Conservation (phyloP, 1,140 invertebrate genomes). For the Anoplophora glabripennis region DNA sequence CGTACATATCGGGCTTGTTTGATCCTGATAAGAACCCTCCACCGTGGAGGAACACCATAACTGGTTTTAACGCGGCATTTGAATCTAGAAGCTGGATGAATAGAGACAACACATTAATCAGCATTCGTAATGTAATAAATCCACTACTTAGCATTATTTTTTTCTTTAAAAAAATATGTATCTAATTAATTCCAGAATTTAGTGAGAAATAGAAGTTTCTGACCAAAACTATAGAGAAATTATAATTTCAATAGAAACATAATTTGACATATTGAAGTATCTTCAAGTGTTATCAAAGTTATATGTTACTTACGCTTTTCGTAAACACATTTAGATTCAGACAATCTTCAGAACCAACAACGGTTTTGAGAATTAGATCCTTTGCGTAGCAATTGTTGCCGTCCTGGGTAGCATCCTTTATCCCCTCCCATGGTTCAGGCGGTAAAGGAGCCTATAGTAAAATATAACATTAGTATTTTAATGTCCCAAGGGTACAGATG, state of each 20-base stretch:
- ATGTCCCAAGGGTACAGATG: too few relatives aligned
- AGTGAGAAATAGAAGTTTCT: background rate
- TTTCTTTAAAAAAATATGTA: background rate
- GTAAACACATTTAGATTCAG: slow-evolving; percentile 21
- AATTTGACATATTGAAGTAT: background rate
- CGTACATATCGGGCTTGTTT: slow-evolving; percentile 51
- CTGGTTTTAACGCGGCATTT: slow-evolving; percentile 40
- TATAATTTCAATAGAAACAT: background rate
- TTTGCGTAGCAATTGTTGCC: slow-evolving; percentile 4
- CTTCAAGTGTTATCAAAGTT: too few relatives aligned
- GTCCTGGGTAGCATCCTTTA: slow-evolving; percentile 14
- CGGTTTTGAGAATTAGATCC: background rate
- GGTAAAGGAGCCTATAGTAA: slow-evolving; percentile 15
- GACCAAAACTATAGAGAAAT: background rate
- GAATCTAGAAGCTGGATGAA: slow-evolving; percentile 66
- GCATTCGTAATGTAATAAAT: background rate
- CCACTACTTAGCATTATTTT: background rate
- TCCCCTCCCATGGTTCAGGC: slow-evolving; percentile 11
- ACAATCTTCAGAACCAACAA: slow-evolving; percentile 18
- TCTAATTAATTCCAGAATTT: background rate
- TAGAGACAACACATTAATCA: slow-evolving; percentile 42
- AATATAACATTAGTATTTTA: too few relatives aligned
- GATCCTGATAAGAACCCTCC: slow-evolving; percentile 53
- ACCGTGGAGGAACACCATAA: slow-evolving; percentile 56
- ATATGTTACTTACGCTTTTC: slow-evolving; percentile 4